Evolutionary conservation across 2,113 vertebrate species (phyloP).

Genomic region (Malaclemys terrapin): DNA sequence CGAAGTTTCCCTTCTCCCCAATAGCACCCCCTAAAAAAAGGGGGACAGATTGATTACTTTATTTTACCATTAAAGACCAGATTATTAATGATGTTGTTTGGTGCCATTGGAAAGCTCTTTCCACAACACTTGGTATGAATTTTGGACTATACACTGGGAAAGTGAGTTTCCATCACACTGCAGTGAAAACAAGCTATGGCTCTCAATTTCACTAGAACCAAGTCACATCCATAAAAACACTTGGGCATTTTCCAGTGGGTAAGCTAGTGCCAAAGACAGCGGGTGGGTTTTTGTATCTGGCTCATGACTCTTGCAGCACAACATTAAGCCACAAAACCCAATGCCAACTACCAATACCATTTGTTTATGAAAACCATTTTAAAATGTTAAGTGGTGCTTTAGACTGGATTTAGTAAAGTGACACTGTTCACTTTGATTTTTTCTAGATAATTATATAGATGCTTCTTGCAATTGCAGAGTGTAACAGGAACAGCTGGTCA

Average conservation of each 20-base stretch:
- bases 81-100: not conserved
- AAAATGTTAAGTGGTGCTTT: not conserved
- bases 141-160: not conserved
- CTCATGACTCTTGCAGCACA: not conserved
- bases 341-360: slow-evolving; percentile 6
- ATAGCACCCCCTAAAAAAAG: not conserved
- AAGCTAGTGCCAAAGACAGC: slow-evolving; percentile 26
- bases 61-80: not conserved
- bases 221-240: slow-evolving; percentile 13
- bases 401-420: not conserved
- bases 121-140: not conserved
- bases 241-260: slow-evolving; percentile 3
- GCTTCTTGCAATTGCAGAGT: slow-evolving; percentile 13
- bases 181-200: slow-evolving; percentile 36
- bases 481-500: not conserved
- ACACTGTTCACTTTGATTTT: not conserved
- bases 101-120: not conserved
- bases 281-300: slow-evolving; percentile 3
- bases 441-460: not conserved
- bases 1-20: slow-evolving; percentile 4
- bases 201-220: not conserved
- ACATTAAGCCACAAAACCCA: not conserved
- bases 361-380: not conserved
- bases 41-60: not conserved
- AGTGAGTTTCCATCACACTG: not conserved